These are phyloP conservation scores for Leptobrachium ailaonicum DNA, from an alignment of 2,113 vertebrate species.

Conservation along the genomic window DNA sequence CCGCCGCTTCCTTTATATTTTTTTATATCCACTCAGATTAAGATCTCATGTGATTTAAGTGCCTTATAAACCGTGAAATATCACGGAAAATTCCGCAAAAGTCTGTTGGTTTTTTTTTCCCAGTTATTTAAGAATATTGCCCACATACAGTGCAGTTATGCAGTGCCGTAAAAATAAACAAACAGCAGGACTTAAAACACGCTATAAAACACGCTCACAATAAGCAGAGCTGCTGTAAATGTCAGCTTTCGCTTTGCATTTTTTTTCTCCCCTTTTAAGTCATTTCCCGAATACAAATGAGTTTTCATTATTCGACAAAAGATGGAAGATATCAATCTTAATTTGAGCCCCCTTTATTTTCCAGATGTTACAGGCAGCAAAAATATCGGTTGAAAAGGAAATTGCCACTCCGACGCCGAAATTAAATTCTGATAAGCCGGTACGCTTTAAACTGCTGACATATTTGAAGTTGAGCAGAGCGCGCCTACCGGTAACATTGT, in stretches of 20 bases:
- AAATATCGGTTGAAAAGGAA: slow-evolving; percentile 46
- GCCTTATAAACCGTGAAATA: slow-evolving; percentile 48
- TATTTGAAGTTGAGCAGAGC: slow-evolving; percentile 14
- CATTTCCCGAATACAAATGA: slow-evolving; percentile 47
- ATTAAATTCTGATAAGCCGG: slow-evolving; percentile 39
- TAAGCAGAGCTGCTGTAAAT: slow-evolving; percentile 41
- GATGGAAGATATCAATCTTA: slow-evolving; percentile 50
- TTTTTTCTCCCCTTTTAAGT: too few species aligned
- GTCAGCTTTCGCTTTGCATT: slow-evolving; percentile 37
- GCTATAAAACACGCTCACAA: slow-evolving; percentile 38
- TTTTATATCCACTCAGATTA: slow-evolving; percentile 38
- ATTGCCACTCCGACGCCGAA: slow-evolving; percentile 40
- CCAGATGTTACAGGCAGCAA: slow-evolving; percentile 46
- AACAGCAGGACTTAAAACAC: slow-evolving; percentile 34
- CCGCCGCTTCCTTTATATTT: slow-evolving; percentile 35
- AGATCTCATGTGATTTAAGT: slow-evolving; percentile 48
- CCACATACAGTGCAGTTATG: slow-evolving; percentile 40
- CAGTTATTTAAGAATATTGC: slow-evolving; percentile 45
- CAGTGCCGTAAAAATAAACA: slow-evolving; percentile 36
- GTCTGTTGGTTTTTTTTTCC: too few species aligned
- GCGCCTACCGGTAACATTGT: neutral
- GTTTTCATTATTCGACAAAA: slow-evolving; percentile 47
- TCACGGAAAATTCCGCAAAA: slow-evolving; percentile 42
- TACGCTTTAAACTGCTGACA: slow-evolving; percentile 36
- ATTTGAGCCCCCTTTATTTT: slow-evolving; percentile 49